Evolutionary conservation across 2,797 vertebrate species (phyloP).

Genomic region (Neosilurus mollespiculum): DNA sequence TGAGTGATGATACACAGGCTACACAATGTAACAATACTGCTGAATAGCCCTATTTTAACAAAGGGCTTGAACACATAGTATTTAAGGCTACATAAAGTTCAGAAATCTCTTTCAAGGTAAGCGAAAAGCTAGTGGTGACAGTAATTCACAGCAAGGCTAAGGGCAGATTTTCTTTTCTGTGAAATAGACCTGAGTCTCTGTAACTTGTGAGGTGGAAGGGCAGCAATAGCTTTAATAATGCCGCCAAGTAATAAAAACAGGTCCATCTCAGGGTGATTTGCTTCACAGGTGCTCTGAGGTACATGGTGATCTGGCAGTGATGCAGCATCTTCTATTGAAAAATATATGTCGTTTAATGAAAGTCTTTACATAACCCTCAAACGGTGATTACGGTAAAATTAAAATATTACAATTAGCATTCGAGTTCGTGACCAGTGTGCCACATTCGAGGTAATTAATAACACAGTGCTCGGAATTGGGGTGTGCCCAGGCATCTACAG

Average conservation of each 20-base stretch:
- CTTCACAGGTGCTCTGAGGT: slow-evolving; percentile 32
- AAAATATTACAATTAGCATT: slow-evolving; percentile 32
- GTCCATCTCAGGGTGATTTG: slow-evolving; percentile 25
- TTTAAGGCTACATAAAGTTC: slow-evolving; percentile 56
- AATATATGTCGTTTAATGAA: slow-evolving; percentile 15
- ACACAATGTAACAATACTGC: slow-evolving; percentile 43
- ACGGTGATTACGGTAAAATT: slow-evolving; percentile 9
- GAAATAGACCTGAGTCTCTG: slow-evolving; percentile 53
- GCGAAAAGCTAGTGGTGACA: slow-evolving; percentile 35
- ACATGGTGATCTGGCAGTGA: slow-evolving; percentile 36
- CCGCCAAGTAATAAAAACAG: slow-evolving; percentile 27
- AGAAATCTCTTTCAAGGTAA: slow-evolving; percentile 34
- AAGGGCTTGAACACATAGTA: slow-evolving; percentile 35
- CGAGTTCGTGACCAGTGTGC: slow-evolving; percentile 15
- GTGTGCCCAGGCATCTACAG: slow-evolving; percentile 30
- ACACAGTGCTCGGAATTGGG: slow-evolving; percentile 49
- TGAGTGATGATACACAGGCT: slow-evolving; percentile 9
- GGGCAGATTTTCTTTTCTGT: slow-evolving; percentile 36
- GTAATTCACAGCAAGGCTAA: slow-evolving; percentile 41
- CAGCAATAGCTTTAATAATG: slow-evolving; percentile 11
- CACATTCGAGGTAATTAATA: slow-evolving; percentile 46
- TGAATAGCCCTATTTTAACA: slow-evolving; percentile 48
- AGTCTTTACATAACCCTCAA: slow-evolving; percentile 17
- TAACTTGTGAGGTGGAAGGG: slow-evolving; percentile 47
- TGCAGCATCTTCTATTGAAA: slow-evolving; percentile 24